Evolutionary conservation across 2,888 invertebrate species (phyloP).

Genomic region (Hydraecia micacea): DNA sequence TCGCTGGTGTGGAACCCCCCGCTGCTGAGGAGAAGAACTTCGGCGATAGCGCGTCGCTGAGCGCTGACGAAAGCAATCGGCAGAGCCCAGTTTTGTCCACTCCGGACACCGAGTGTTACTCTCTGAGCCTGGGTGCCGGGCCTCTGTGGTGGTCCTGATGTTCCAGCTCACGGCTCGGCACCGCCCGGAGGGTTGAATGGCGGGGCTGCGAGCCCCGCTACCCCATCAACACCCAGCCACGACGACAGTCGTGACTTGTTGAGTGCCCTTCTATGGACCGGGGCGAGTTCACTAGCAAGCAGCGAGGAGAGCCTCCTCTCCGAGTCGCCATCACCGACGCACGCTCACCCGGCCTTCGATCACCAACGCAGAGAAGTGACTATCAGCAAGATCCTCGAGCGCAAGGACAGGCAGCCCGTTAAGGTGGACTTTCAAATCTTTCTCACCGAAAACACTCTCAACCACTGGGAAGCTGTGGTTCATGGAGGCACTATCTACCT

Average conservation of each 20-base stretch:
- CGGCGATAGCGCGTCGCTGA: slow-evolving; percentile 85
- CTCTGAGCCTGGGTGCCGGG: slow-evolving; percentile 99
- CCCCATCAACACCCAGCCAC: slow-evolving; percentile 85
- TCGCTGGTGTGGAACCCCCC: slow-evolving; percentile 76
- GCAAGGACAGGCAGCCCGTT: slow-evolving; percentile 92
- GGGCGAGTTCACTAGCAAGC: slow-evolving; percentile 82
- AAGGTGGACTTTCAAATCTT: slow-evolving; percentile 94
- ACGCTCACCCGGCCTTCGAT: slow-evolving; percentile 76
- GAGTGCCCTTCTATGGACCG: slow-evolving; percentile 87
- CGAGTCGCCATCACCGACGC: slow-evolving; percentile 79
- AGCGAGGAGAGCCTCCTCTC: slow-evolving; percentile 86
- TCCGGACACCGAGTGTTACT: slow-evolving; percentile 93
- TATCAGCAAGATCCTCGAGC: slow-evolving; percentile 92
- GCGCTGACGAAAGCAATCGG: slow-evolving; percentile 86
- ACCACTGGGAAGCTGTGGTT: slow-evolving; percentile 96
- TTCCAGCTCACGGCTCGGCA: slow-evolving; percentile 96
- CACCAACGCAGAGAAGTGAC: slow-evolving; percentile 79
- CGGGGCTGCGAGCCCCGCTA: slow-evolving; percentile 89
- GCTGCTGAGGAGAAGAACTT: slow-evolving; percentile 77
- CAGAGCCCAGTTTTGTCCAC: slow-evolving; percentile 92
- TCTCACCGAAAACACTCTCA: slow-evolving; percentile 94
- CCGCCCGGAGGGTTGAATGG: slow-evolving; percentile 89
- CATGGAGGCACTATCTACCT: slow-evolving; percentile 95
- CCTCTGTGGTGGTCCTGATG: slow-evolving; percentile 99
- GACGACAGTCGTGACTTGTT: slow-evolving; percentile 90